Percentiles rank a stretch among this genome's conserved stretches.
These are phyloP conservation scores for Gephyroberyx darwinii DNA, from an alignment of 2,797 vertebrate species.

Conservation along the genomic window DNA sequence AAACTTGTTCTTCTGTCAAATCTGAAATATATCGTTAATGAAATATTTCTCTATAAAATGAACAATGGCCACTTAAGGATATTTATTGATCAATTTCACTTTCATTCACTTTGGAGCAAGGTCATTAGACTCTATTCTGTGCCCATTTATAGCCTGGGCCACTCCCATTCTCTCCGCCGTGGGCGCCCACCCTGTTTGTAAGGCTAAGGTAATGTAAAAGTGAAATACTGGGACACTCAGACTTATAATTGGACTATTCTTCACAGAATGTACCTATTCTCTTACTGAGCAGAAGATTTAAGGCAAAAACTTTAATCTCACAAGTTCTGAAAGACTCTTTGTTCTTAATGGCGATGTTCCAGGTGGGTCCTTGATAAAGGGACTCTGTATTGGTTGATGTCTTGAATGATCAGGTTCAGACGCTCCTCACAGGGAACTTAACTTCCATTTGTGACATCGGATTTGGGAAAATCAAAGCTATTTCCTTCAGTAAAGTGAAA, in stretches of 20 bases:
- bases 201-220: constrained; percentile 77
- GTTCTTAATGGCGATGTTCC: constrained; percentile 32
- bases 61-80: constrained; percentile 80
- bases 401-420: constrained; percentile 15
- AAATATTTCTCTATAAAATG: constrained; percentile 83
- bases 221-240: constrained; percentile 79
- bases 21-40: constrained; percentile 81
- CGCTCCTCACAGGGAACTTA: not conserved
- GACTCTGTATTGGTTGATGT: not conserved
- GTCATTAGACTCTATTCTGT: constrained; percentile 76
- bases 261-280: constrained; percentile 60
- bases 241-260: constrained; percentile 71
- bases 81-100: constrained; percentile 85
- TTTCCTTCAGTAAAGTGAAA: not conserved
- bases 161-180: constrained; percentile 72
- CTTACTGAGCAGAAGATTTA: constrained; percentile 58
- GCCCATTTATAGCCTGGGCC: constrained; percentile 75
- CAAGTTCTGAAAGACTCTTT: constrained; percentile 71
- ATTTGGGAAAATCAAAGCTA: constrained; percentile 12
- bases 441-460: constrained; percentile 3
- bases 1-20: constrained; percentile 75
- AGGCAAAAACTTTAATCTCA: constrained; percentile 60
- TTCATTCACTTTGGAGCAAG: constrained; percentile 81
- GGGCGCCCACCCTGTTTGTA: constrained; percentile 79
- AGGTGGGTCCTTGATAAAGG: constrained; percentile 18